Evolutionary conservation across 1,140 invertebrate genomes (phyloP).

Genomic region (Chlorops oryzae): DNA sequence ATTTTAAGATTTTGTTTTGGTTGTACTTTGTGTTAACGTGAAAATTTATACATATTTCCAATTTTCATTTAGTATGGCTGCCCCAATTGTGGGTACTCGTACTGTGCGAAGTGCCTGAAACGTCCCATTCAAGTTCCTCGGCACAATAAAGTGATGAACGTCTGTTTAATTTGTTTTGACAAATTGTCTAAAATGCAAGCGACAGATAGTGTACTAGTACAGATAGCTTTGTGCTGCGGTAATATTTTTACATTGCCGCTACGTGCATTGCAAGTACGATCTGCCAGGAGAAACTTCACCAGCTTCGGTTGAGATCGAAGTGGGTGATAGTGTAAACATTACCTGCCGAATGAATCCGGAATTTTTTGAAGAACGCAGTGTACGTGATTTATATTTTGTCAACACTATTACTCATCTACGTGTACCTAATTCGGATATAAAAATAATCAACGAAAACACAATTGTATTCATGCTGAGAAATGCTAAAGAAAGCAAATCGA

Average conservation of each 20-base stretch:
- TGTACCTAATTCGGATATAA: slow-evolving; percentile 3
- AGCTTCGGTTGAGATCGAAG: slow-evolving; percentile 1
- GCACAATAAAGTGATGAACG: slow-evolving; percentile 26
- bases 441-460: slow-evolving; percentile 1
- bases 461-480: slow-evolving; percentile 12
- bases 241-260: too few relatives aligned
- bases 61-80: slow-evolving; percentile 51
- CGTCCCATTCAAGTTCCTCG: slow-evolving; percentile 49
- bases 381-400: slow-evolving; percentile 9
- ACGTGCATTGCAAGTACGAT: not conserved
- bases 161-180: slow-evolving; percentile 35
- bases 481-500: slow-evolving; percentile 5
- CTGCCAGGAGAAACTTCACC: slow-evolving; percentile 11
- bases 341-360: slow-evolving; percentile 13
- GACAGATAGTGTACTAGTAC: slow-evolving; percentile 26
- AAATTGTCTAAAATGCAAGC: slow-evolving; percentile 28
- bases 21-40: slow-evolving; percentile 1
- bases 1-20: not conserved
- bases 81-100: slow-evolving; percentile 57
- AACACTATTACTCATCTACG: not conserved
- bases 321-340: slow-evolving; percentile 11
- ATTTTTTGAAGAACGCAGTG: slow-evolving; percentile 2
- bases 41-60: slow-evolving; percentile 6
- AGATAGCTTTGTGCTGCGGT: not conserved
- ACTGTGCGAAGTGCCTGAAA: slow-evolving; percentile 57